Evolutionary conservation across 2,113 vertebrate genomes (phyloP), one percentile per base, ranked within the genome.

Genomic region (Pachypanchax playfairii): DNA sequence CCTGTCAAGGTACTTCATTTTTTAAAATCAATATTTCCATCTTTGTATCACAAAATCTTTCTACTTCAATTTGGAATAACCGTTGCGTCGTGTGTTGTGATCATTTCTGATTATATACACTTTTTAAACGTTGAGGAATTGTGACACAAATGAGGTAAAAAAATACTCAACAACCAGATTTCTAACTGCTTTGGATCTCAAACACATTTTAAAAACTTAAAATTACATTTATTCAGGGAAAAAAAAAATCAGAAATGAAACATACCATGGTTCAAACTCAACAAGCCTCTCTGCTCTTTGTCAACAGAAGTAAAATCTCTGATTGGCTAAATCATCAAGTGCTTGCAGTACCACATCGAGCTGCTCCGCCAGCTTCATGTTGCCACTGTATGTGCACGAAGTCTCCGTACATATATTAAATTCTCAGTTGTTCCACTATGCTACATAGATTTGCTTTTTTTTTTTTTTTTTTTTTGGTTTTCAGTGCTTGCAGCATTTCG

Each of bases 391-490:
- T 4, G 26, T 18, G 79, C 67, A 79, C 50, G 38, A 41, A 21
- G 56, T 20, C 6, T 77, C 61, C 85, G 78, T 72, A 77, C 85
- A 90, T 90, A 90, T 90, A 90, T 90, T 89, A 90, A 77, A 66
- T 83, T 86, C 81, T 85, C 46, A 68, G 8, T 73, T 17, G 43
- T 63, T 83, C 79, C 48, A n/a, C 77, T 85, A 84, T 62, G 89
- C 91, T 92, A 92, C 89, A 91, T 92, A 92, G 82, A 84, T 75
- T 88, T 86, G 84, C 83, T 83, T 79, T 79, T 77, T 79, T 12
- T 35, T 79, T 83, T 79, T 79, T 77, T 79, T 12, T 35, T 79
- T 72, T 85, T 93, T 93, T 91, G 89, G 87, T 90, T 92, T 89
- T 90, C 78, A 85, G 84, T 90, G 89, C 89, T 86, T 75, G 84